phyloP scores from a whole-genome alignment of 1,140 invertebrate species.

The Mya arenaria region DNA sequence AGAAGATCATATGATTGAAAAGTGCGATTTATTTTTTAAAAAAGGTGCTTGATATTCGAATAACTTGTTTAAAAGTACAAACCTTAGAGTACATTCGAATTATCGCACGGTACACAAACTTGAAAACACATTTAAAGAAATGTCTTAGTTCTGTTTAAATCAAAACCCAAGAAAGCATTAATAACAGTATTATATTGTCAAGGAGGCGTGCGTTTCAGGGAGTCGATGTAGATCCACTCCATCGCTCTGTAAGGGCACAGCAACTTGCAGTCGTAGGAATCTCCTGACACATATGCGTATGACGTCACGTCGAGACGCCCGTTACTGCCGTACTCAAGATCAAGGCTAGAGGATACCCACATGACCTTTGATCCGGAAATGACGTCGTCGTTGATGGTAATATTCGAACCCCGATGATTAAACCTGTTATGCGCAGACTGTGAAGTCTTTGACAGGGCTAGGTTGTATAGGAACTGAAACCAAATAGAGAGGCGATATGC shows the following conservation, averaged over 20 bases:
- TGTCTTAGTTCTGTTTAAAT: too few species aligned
- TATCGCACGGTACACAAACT: too few species aligned
- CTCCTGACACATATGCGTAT: background rate
- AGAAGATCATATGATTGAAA: too few species aligned
- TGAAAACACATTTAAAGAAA: too few species aligned
- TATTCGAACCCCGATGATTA: background rate
- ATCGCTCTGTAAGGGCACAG: constrained; percentile 62
- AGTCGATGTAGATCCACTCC: constrained; percentile 67
- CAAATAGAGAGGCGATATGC: too few species aligned
- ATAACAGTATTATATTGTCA: too few species aligned
- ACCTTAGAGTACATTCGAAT: too few species aligned
- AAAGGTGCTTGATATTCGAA: too few species aligned
- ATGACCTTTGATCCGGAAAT: background rate
- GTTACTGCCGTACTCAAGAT: constrained; percentile 26
- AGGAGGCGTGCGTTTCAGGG: constrained; percentile 39
- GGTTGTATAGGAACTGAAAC: constrained; percentile 35
- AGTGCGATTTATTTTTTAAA: too few species aligned
- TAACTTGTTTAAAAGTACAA: too few species aligned
- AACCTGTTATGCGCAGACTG: constrained; percentile 28
- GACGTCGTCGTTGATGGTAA: constrained; percentile 56
- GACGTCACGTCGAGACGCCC: constrained; percentile 47
- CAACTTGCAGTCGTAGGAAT: constrained; percentile 54
- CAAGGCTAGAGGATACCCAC: constrained; percentile 32
- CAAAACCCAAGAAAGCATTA: too few species aligned
- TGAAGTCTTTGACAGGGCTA: constrained; percentile 41